Base-by-base conservation (phyloP, 1,140 invertebrate genomes). In the Phenacoccus solenopsis region DNA sequence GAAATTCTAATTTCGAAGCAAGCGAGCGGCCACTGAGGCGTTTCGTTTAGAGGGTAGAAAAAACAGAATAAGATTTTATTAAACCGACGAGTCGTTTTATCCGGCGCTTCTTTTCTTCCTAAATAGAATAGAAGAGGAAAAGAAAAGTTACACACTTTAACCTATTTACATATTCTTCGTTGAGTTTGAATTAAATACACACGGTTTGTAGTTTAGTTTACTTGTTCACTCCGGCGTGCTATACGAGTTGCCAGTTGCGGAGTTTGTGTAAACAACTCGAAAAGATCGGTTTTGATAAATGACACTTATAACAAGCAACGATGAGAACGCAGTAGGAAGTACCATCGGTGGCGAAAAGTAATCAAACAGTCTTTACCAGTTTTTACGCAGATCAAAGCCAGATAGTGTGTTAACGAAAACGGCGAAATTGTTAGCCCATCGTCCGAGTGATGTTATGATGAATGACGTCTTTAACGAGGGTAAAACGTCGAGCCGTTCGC, bases 351-450 rank as follows among this genome's bases (percentile, higher is more conserved):
- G 59, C 25, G 20, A 64, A 64, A 64, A 64, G 59, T 64, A 64
- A 64, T 64, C 59, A 64, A 64, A 64, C 25, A 64, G 59, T 64
- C 59, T 64, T 64, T 64, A 64, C 59, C 25, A 64, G 22, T 64
- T 27, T 64, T 64, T 64, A 64, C 59, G 9, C 59, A 25, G 59
- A 27, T 64, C 59, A 27, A 64, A 27, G 59, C 21, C 25, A 64
- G 59, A 27, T 64, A 27, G n/a, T 16, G 20, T n/a, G n/a, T n/a
- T 7, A 59, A 59, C 16, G 59, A 64, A 20, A 64, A 64, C 20
- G 38, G 38, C 5, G 59, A 64, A 64, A 64, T 25, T 24, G 59
- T 25, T 24, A 64, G 25, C n/a, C 59, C 25, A 64, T 64, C 59
- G 59, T 24, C n/a, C n/a, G 25, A 64, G 59, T 64, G 59, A 64